A percentile compares a stretch with the other conserved stretches of the same genome.
These are phyloP conservation scores for Triops cancriformis DNA, from an alignment of 1,140 invertebrate species.

Conservation along the genomic window DNA sequence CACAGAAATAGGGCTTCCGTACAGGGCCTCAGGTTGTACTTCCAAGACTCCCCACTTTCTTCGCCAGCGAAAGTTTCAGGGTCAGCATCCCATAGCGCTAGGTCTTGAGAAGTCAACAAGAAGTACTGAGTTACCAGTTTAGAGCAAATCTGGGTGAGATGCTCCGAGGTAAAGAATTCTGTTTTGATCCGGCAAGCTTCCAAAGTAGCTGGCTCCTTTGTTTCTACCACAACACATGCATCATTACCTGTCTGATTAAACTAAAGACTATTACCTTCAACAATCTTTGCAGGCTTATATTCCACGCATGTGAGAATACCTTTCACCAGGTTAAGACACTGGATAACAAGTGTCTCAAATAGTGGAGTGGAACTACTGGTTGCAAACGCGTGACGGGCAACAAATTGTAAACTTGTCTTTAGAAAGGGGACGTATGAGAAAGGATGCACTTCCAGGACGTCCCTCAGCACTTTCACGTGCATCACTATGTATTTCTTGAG, in stretches of 20 bases:
- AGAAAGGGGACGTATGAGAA: conserved; percentile 71
- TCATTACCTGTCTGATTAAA: conserved; percentile 21
- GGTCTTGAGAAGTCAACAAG: conserved; percentile 67
- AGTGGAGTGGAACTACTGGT: conserved; percentile 58
- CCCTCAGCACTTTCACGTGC: conserved; percentile 59
- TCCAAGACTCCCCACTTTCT: conserved; percentile 83
- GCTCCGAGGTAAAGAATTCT: conserved; percentile 60
- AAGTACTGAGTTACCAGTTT: conserved; percentile 83
- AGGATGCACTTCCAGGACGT: conserved; percentile 64
- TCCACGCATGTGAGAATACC: conserved; percentile 64
- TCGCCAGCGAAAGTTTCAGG: conserved; percentile 82
- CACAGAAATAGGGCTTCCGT: conserved; percentile 75
- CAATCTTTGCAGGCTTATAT: conserved; percentile 56
- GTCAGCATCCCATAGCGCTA: conserved; percentile 80
- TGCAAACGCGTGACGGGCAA: conserved; percentile 77
- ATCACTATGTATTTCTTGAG: conserved; percentile 68
- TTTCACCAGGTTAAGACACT: conserved; percentile 82
- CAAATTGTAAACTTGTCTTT: conserved; percentile 65
- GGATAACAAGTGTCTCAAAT: conserved; percentile 78
- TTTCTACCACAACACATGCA: conserved; percentile 36
- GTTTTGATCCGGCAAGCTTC: conserved; percentile 59
- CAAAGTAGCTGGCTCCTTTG: conserved; percentile 43
- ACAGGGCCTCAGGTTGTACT: conserved; percentile 79
- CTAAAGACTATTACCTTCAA: conserved; percentile 42
- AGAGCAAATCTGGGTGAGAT: conserved; percentile 65